Base-by-base conservation (phyloP, 2,888 invertebrate species). In the Fragum fragum region DNA sequence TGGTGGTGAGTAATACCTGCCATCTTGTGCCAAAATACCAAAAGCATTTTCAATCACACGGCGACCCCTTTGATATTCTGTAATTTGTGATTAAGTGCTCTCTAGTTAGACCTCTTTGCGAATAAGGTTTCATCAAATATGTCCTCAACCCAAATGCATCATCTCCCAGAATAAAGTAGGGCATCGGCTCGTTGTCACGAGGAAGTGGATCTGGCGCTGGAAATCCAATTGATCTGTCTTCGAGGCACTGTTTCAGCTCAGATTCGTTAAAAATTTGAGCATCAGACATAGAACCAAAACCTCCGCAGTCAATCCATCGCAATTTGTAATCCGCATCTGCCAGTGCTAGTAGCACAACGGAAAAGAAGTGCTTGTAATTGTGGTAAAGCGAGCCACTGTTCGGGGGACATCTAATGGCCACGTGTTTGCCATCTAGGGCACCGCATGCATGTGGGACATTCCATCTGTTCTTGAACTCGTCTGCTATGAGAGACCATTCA, bases 71-170 rank as follows among this genome's bases (percentile, higher is more conserved):
- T n/a, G n/a, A n/a, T n/a, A n/a, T n/a, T n/a, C n/a, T n/a, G n/a
- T n/a, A n/a, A n/a, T n/a, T n/a, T n/a, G n/a, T n/a, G n/a, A n/a
- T n/a, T n/a, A n/a, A 87, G 88, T 89, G 71, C 36, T 83, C 85
- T 52, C 73, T 29, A 7, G 75, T 75, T 26, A 89, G 55, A 26
- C 69, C 63, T 14, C 81, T 39, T 5, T 59, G 47, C 6, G 55
- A 55, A 21, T 55, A 55, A 55, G n/a, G n/a, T n/a, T n/a, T n/a
- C n/a, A n/a, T n/a, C n/a, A n/a, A n/a, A n/a, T n/a, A n/a, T n/a
- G n/a, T n/a, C n/a, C n/a, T n/a, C n/a, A n/a, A n/a, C n/a, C n/a
- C n/a, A n/a, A n/a, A n/a, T n/a, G n/a, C n/a, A n/a, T n/a, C n/a
- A n/a, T n/a, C n/a, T n/a, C n/a, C n/a, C n/a, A n/a, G n/a, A n/a